Percentiles rank a stretch among this genome's conserved stretches.
These are phyloP conservation scores for Prietella phreatophila DNA, from an alignment of 2,113 vertebrate genomes.

Conservation along the genomic window DNA sequence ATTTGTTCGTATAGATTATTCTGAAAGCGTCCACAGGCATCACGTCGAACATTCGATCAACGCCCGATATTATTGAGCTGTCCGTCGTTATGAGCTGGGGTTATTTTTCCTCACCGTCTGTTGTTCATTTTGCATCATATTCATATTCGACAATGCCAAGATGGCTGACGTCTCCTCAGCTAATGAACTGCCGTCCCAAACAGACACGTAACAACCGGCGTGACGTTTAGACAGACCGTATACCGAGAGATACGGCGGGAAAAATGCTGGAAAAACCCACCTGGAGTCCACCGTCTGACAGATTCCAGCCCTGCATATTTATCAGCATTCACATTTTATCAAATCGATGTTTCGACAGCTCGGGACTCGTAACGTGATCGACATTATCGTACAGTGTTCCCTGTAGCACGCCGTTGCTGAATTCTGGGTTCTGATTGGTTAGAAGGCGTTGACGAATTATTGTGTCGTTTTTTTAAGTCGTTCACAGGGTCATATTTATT, in stretches of 20 bases:
- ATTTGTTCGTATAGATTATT: neutral
- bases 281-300: constrained; percentile 28
- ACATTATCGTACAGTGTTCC: no score
- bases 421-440: neutral
- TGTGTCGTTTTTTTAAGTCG: neutral
- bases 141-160: constrained; percentile 12
- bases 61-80: neutral
- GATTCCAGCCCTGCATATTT: constrained; percentile 20
- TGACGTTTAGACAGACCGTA: constrained; percentile 49
- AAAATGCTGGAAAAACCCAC: constrained; percentile 12
- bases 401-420: no score
- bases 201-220: constrained; percentile 41
- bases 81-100: neutral
- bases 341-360: neutral
- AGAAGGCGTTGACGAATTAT: neutral
- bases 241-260: constrained; percentile 34
- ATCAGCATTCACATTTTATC: neutral
- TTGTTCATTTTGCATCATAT: constrained; percentile 17
- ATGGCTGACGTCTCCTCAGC: constrained; percentile 42
- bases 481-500: neutral
- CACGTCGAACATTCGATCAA: neutral
- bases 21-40: neutral
- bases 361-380: neutral
- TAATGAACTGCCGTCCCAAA: constrained; percentile 44
- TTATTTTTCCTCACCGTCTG: neutral